These are phyloP conservation scores for Calameuta pallipes DNA, from an alignment of 2,888 invertebrate genomes.

Conservation along the genomic window DNA sequence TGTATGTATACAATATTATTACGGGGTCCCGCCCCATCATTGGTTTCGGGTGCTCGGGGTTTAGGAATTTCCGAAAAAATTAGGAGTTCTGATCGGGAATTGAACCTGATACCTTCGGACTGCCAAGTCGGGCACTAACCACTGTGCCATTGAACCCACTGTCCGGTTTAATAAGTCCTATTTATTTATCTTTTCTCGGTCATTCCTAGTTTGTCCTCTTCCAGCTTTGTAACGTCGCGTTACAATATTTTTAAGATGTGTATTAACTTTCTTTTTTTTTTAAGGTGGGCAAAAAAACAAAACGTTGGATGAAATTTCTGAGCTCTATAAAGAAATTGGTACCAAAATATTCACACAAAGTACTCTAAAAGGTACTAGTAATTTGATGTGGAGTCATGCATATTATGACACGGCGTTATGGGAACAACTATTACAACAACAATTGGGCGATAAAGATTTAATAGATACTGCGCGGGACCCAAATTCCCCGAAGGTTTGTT, in stretches of 20 bases:
- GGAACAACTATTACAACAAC: slow-evolving; percentile 80
- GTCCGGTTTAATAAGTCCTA: too few relatives aligned
- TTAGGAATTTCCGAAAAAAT: too few relatives aligned
- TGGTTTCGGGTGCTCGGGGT: too few relatives aligned
- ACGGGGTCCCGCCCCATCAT: too few relatives aligned
- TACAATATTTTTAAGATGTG: background rate
- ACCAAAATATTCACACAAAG: slow-evolving; percentile 76
- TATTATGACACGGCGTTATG: slow-evolving; percentile 89
- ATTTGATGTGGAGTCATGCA: slow-evolving; percentile 85
- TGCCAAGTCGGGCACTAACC: too few relatives aligned
- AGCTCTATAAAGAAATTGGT: slow-evolving; percentile 72
- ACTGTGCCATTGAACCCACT: too few relatives aligned
- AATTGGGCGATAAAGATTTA: slow-evolving; percentile 73
- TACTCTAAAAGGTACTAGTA: slow-evolving; percentile 76
- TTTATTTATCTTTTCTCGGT: too few relatives aligned
- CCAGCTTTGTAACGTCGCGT: too few relatives aligned
- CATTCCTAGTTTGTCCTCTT: too few relatives aligned
- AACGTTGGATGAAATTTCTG: slow-evolving; percentile 72
- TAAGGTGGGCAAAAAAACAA: slow-evolving; percentile 70
- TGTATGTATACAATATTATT: background rate
- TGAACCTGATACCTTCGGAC: too few relatives aligned
- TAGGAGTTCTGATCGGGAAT: too few relatives aligned
- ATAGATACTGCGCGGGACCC: slow-evolving; percentile 71
- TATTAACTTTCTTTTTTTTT: slow-evolving; percentile 23
- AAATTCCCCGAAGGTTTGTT: slow-evolving; percentile 70